Base-by-base conservation (phyloP, 2,888 invertebrate species). In the Phalera bucephala region DNA sequence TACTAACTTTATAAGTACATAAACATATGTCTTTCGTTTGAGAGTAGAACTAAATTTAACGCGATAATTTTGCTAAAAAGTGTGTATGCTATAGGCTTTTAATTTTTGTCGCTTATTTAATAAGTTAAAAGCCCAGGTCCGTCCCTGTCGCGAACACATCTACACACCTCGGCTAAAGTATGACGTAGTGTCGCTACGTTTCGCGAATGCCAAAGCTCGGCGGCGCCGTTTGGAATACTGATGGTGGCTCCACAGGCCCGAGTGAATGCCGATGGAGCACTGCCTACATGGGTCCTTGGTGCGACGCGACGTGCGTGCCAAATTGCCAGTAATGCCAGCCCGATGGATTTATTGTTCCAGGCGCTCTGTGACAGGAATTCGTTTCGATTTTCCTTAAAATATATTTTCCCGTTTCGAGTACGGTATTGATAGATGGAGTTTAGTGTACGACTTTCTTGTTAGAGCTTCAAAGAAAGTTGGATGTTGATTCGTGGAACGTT, bases 131-230 rank as follows among this genome's bases (percentile, higher is more conserved):
- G n/a, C n/a, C n/a, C 30, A 17, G 78, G 33, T 84, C 45, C 84
- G 56, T 27, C 69, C 61, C 84, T 82, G 85, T 33, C 8, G 21
- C 29, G 46, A 52, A 50, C 64, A 62, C 67, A 63, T 61, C 52
- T 60, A 67, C 63, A 63, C 71, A 80, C 78, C 77, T 75, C 64
- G 64, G 63, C 72, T 71, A 70, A 75, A 70, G 73, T 80, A 80
- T 87, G 87, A 86, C 87, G 87, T 87, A 85, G 86, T 69, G 79
- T 57, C 55, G 64, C 54, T 71, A 80, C 85, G 84, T 74, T 71
- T 65, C 52, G 62, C 71, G 85, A 68, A 72, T 83, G 66, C 71
- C 61, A 70, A 77, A 56, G 50, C 45, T 15, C 40, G 43, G 34
- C 36, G 33, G 36, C 36, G 55, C 40, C 51, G 53, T 41, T 21